Percentiles rank a stretch among this genome's conserved stretches.
These are phyloP conservation scores for Artemia sp. DNA, from an alignment of 2,888 invertebrate genomes.

Conservation along the genomic window DNA sequence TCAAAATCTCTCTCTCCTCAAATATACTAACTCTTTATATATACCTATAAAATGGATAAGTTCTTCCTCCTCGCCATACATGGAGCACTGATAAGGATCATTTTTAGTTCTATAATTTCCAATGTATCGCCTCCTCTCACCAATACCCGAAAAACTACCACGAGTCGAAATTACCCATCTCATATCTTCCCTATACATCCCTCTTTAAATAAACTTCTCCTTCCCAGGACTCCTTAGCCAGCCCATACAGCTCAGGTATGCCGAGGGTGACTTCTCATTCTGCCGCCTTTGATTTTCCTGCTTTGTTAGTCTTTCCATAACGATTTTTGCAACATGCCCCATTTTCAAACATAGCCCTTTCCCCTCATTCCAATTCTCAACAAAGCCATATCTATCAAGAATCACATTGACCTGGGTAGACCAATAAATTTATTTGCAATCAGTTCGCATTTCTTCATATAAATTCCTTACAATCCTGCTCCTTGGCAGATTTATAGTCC, in stretches of 20 bases:
- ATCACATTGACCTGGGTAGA: no score
- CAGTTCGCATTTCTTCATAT: no score
- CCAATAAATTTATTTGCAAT: no score
- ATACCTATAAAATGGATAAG: background rate
- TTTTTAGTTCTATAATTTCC: background rate
- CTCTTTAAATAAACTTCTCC: constrained; percentile 4
- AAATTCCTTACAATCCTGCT: no score
- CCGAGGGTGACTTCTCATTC: background rate
- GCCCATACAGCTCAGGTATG: background rate
- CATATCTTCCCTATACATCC: background rate
- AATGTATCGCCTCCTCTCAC: background rate
- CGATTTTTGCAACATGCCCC: background rate
- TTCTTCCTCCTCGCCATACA: background rate
- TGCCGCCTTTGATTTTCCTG: background rate
- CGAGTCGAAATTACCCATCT: no score
- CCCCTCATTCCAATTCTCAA: no score
- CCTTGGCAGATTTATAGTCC: no score
- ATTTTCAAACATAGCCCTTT: no score
- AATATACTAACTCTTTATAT: background rate
- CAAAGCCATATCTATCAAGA: no score
- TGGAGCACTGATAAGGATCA: background rate
- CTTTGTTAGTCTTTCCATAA: background rate
- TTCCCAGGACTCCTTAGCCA: background rate
- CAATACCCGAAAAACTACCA: no score
- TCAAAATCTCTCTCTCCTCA: background rate